phyloP scores from a whole-genome alignment of 2,113 vertebrate species.

The Tupaia tana region DNA sequence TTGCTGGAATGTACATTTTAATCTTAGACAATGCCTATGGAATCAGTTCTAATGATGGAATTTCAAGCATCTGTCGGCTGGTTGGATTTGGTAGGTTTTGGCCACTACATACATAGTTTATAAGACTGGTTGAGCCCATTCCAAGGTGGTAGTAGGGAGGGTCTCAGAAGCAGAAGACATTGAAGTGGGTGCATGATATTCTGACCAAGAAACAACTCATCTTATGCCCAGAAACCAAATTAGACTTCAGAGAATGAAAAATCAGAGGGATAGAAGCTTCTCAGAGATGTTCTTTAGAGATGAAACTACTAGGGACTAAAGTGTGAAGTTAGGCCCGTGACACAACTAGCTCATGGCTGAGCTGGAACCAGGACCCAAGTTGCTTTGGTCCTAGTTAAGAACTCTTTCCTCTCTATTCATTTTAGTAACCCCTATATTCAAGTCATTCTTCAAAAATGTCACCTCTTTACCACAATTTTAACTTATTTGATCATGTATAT shows the following conservation, averaged over 20 bases:
- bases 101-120: background rate
- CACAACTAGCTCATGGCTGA: background rate
- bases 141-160: background rate
- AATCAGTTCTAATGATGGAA: conserved; percentile 23
- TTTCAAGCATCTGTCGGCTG: background rate
- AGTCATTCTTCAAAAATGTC: background rate
- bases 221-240: background rate
- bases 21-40: background rate
- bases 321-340: background rate
- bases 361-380: background rate
- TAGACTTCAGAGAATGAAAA: conserved; percentile 16
- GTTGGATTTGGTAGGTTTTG: background rate
- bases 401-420: background rate
- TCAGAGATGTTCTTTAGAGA: background rate
- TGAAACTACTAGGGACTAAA: background rate
- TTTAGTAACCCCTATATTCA: background rate
- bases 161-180: background rate
- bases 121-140: background rate
- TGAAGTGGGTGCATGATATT: background rate
- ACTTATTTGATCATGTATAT: background rate
- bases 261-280: background rate
- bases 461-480: background rate
- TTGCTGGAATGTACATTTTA: conserved; percentile 23
- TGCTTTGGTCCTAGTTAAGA: background rate
- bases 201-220: background rate